Evolutionary conservation across 2,113 vertebrate species (phyloP), one percentile per base, ranked within the genome.

Genomic region (Apus apus): DNA sequence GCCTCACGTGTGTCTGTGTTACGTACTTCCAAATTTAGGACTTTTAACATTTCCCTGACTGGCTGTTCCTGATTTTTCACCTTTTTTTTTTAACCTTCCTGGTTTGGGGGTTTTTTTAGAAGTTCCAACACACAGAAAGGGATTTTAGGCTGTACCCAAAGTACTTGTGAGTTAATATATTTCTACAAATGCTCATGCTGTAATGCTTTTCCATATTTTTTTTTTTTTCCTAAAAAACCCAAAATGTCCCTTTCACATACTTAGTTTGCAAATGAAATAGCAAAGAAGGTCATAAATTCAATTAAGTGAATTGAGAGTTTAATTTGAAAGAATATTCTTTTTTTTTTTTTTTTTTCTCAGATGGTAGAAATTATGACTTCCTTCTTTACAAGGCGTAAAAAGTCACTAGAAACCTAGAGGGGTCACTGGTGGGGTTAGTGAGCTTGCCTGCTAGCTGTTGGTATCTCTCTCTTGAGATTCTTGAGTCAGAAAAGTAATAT

Each of bases 371-470:
- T 73, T 65, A 25, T 0, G 0, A 30, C 68, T 80, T 72, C 13
- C 65, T 75, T 65, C 0, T 2, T 76, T 84, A 7, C 27, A 10
- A 56, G 64, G 9, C 38, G 10, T 53, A 67, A 34, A n/a, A 25
- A n/a, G 18, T 72, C 40, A 7, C 18, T 48, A 45, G 64, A 13
- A 70, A 34, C 8, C 34, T 32, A 11, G n/a, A 50, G 32, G 32
- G 29, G 7, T 76, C 34, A 13, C 26, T 70, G 34, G 10, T 66
- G 30, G 25, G 50, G 26, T 43, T 80, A 34, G 48, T 25, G 18
- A 58, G 15, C 1, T 0, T 70, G 25, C 15, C 13, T 70, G 78
- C 40, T 60, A 34, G 4, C 43, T 2, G 1, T 34, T 1, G 3
- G n/a, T 22, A 43, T 7, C 23, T 54, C 53, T 68, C 27, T 38